Conservation (phyloP, 2,888 invertebrate species). For the Altica lythri region DNA sequence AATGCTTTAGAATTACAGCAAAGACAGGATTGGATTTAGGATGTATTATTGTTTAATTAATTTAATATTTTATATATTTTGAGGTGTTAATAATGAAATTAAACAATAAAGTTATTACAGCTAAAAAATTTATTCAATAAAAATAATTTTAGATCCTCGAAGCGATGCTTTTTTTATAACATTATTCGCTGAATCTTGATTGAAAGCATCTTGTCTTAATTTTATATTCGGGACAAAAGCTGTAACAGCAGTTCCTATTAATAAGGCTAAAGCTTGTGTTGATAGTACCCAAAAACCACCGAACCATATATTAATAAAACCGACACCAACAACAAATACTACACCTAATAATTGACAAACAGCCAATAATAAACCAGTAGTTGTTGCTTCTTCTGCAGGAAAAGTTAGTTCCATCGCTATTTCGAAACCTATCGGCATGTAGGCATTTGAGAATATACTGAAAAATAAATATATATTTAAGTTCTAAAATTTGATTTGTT, state of each 20-base stretch:
- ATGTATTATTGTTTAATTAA: too few relatives aligned
- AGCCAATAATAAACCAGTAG: slow-evolving; percentile 45
- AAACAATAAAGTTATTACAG: too few relatives aligned
- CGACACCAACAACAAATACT: slow-evolving; percentile 37
- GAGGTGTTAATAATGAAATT: too few relatives aligned
- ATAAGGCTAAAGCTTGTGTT: slow-evolving; percentile 31
- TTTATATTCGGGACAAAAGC: slow-evolving; percentile 36
- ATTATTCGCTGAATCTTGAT: neutral
- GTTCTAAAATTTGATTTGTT: neutral
- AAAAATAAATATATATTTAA: slow-evolving; percentile 20
- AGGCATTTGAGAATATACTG: slow-evolving; percentile 44
- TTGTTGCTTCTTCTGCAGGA: slow-evolving; percentile 45
- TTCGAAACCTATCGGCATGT: slow-evolving; percentile 46
- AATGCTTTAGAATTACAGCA: too few relatives aligned
- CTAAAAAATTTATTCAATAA: too few relatives aligned
- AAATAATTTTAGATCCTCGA: too few relatives aligned
- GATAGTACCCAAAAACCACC: slow-evolving; percentile 25
- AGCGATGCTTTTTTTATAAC: too few relatives aligned
- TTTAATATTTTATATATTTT: too few relatives aligned
- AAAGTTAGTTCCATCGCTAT: slow-evolving; percentile 46
- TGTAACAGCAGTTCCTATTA: slow-evolving; percentile 37
- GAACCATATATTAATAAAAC: slow-evolving; percentile 30
- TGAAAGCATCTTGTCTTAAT: slow-evolving; percentile 35
- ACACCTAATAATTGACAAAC: slow-evolving; percentile 44
- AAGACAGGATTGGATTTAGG: too few relatives aligned